Conservation (phyloP, 2,888 invertebrate species). For the Ornithoptera priamus region DNA sequence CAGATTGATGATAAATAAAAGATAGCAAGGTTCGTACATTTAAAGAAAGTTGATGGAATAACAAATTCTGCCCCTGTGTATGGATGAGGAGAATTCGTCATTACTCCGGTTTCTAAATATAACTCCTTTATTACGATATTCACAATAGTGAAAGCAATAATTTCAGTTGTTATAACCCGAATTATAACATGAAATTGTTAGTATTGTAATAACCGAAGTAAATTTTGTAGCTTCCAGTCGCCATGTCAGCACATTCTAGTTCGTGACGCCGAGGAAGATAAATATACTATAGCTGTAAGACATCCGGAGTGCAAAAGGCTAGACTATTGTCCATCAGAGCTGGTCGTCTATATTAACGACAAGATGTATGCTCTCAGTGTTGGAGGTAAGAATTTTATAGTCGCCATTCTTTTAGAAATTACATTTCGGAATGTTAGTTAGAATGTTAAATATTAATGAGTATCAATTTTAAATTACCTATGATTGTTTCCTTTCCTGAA, state of each 20-base stretch:
- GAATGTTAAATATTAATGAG: too few relatives aligned
- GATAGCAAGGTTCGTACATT: too few relatives aligned
- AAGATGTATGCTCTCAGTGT: conserved; percentile 80
- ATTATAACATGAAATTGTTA: background rate
- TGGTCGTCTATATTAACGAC: conserved; percentile 85
- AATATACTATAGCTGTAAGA: conserved; percentile 84
- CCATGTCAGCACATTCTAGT: conserved; percentile 87
- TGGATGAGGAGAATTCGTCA: too few relatives aligned
- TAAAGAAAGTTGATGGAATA: too few relatives aligned
- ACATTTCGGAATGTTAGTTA: too few relatives aligned
- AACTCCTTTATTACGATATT: too few relatives aligned
- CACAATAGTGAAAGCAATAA: background rate
- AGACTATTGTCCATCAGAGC: conserved; percentile 58
- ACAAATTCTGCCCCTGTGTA: too few relatives aligned
- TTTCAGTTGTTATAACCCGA: background rate
- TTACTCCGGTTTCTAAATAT: too few relatives aligned
- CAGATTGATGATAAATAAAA: too few relatives aligned
- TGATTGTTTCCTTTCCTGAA: too few relatives aligned
- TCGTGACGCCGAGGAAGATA: conserved; percentile 84
- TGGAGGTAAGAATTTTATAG: conserved; percentile 48
- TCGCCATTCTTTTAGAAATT: too few relatives aligned
- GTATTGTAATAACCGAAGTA: background rate
- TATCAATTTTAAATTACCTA: too few relatives aligned
- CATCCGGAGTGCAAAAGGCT: conserved; percentile 64
- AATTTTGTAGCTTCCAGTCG: conserved; percentile 82